Evolutionary conservation across 1,140 invertebrate species (phyloP).

Genomic region (Parasteatoda tepidariorum): DNA sequence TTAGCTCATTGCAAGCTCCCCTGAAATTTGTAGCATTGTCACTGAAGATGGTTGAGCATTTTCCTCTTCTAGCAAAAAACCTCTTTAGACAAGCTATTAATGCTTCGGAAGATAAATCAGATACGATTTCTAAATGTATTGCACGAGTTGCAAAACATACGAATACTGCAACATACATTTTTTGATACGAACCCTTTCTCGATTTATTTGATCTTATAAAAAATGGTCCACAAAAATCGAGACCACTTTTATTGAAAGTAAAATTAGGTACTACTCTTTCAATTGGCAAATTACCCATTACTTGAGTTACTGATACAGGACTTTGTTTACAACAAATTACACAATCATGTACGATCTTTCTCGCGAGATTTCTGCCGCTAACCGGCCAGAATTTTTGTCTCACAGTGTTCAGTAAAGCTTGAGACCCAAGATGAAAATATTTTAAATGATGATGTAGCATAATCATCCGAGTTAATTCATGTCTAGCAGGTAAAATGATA

Average conservation of each 20-base stretch:
- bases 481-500: neutral
- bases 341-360: constrained; percentile 33
- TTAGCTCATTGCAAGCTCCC: neutral
- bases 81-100: constrained; percentile 16
- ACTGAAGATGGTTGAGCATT: neutral
- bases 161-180: constrained; percentile 31
- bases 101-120: neutral
- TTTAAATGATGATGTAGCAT: neutral
- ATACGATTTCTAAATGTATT: constrained; percentile 23
- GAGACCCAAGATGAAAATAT: neutral
- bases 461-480: neutral
- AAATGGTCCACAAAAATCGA: constrained; percentile 55
- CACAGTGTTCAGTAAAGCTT: neutral
- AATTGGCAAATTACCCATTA: constrained; percentile 9
- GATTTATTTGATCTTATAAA: neutral
- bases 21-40: constrained; percentile 3
- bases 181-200: neutral
- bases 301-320: neutral
- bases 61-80: neutral
- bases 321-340: constrained; percentile 26
- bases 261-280: neutral
- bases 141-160: neutral
- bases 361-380: neutral
- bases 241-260: constrained; percentile 15
- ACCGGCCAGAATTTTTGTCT: constrained; percentile 14